Conservation (phyloP, 2,113 vertebrate species). For the Dinomys branickii region DNA sequence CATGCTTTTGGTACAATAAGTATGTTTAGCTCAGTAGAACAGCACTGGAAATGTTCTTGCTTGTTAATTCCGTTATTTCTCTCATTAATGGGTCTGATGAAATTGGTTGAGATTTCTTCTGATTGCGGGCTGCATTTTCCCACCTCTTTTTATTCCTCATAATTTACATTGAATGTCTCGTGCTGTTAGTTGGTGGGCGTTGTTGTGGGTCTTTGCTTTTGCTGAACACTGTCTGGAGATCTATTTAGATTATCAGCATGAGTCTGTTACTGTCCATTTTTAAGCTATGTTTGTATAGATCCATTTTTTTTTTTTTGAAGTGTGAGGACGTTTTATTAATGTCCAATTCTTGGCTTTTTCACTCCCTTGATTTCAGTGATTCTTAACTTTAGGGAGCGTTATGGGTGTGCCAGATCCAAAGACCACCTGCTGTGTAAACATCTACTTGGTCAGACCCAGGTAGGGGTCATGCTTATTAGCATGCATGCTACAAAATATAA, state of each 20-base stretch:
- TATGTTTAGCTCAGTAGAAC: neutral
- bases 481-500: neutral
- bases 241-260: neutral
- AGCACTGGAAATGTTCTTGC: neutral
- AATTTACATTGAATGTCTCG: neutral
- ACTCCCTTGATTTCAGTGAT: neutral
- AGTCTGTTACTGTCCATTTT: neutral
- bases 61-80: neutral
- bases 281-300: neutral
- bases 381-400: neutral
- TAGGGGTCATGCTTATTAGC: neutral
- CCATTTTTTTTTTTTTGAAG: neutral
- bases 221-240: neutral
- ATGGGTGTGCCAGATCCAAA: neutral
- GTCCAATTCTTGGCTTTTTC: conserved; percentile 24
- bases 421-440: neutral
- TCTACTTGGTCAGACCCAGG: neutral
- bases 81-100: neutral
- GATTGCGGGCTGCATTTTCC: neutral
- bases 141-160: neutral
- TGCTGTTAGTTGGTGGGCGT: neutral
- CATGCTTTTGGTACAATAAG: neutral
- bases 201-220: neutral
- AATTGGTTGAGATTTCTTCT: neutral
- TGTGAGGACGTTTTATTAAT: conserved; percentile 53